Base-by-base conservation (phyloP, 2,888 invertebrate species). In the Drosophila formosana region DNA sequence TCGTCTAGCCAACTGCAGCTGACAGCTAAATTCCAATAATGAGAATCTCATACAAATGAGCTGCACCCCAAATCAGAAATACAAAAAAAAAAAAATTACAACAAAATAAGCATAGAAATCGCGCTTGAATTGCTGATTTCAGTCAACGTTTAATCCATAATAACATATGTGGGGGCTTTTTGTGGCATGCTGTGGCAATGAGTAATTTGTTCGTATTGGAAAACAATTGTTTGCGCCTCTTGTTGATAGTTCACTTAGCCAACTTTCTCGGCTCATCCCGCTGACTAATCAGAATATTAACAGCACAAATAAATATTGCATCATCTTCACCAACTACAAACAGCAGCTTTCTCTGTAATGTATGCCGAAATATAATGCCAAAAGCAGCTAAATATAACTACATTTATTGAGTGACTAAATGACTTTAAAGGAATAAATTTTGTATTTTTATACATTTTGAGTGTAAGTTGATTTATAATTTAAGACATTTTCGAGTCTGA, bases 11-110 rank as follows among this genome's bases (percentile, higher is more conserved):
- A 69, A 65, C 64, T 78, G 75, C 81, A 73, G 73, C 55, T 66
- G 67, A 61, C 69, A 61, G 49, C 63, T 18, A 18, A 72, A 75
- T 76, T 56, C 41, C 49, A 41, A 53, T 70, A 55, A 75, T 70
- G 62, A 65, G 58, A 34, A 60, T 71, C 66, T 56, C 71, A 76
- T 76, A 76, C 72, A 65, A 76, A 76, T 72, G 60, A 76, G 76
- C 75, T 76, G 76, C 75, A 60, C 76, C 75, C 72, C 37, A 46
- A 51, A 64, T 7, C 4, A 23, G 4, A 58, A 25, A 52, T 28
- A 37, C 39, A 45, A 28, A 18, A 18, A 1, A 18, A 18, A 18
- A 18, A 18, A 18, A 18, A 18, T 18, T 18, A 18, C 8, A 41
- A 53, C 28, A 34, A 34, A 56, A 13, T 8, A 45, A 34, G 9